phyloP scores from a whole-genome alignment of 1,140 invertebrate genomes.

The Pinna nobilis region DNA sequence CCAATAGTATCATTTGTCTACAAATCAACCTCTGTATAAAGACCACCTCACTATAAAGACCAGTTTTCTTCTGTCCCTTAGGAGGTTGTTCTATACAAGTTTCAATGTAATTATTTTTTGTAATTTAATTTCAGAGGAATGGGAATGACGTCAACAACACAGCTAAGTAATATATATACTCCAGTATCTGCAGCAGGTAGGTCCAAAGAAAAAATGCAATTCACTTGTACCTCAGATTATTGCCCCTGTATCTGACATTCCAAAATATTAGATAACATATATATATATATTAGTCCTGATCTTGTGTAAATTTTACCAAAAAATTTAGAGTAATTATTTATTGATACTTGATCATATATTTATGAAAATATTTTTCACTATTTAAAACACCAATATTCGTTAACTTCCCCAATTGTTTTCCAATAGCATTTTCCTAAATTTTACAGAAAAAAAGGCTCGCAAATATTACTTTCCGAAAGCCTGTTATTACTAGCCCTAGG shows the following conservation, averaged over 20 bases:
- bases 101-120: neutral
- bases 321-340: neutral
- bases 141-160: slow-evolving; percentile 11
- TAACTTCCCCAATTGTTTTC: too few relatives aligned
- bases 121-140: slow-evolving; percentile 12
- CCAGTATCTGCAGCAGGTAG: neutral
- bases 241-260: neutral
- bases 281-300: neutral
- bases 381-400: too few relatives aligned
- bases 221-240: neutral
- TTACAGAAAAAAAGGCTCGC: too few relatives aligned
- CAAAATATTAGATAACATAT: neutral
- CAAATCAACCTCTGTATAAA: neutral
- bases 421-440: too few relatives aligned
- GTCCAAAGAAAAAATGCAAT: too few relatives aligned
- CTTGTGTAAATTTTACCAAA: neutral
- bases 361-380: too few relatives aligned
- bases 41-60: neutral
- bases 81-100: neutral
- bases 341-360: too few relatives aligned
- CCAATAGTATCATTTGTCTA: neutral
- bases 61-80: neutral
- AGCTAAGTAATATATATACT: slow-evolving; percentile 10
- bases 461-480: too few relatives aligned
- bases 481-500: too few relatives aligned